Evolutionary conservation across 2,888 invertebrate species (phyloP).

Genomic region (Napeogenes sylphis): DNA sequence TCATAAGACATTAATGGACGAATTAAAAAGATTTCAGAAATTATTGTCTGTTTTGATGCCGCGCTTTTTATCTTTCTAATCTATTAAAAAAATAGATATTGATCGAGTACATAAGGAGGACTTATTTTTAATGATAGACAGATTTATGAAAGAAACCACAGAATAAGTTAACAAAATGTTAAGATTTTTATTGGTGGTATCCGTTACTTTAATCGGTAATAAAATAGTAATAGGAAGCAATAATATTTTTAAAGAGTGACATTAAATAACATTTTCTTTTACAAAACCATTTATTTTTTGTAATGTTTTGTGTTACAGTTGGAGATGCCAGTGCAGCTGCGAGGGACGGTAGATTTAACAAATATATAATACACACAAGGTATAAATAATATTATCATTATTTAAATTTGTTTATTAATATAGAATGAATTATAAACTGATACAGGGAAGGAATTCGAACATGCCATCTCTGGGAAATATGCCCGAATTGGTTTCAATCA

Average conservation of each 20-base stretch:
- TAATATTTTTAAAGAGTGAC: too few relatives aligned
- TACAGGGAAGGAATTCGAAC: too few relatives aligned
- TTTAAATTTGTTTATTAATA: not conserved
- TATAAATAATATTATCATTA: conserved; percentile 25
- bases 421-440: too few relatives aligned
- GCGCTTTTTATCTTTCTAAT: conserved; percentile 25
- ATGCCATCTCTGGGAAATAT: too few relatives aligned
- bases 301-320: conserved; percentile 14
- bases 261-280: too few relatives aligned
- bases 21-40: conserved; percentile 19
- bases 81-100: conserved; percentile 19
- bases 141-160: conserved; percentile 9
- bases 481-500: too few relatives aligned
- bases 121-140: conserved; percentile 10
- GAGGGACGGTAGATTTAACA: conserved; percentile 32
- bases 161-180: conserved; percentile 29
- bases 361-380: conserved; percentile 38
- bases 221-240: not conserved
- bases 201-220: conserved; percentile 37
- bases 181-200: conserved; percentile 29
- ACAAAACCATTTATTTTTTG: too few relatives aligned
- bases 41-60: conserved; percentile 21
- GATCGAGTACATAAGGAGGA: conserved; percentile 24
- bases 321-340: conserved; percentile 14
- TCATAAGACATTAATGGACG: conserved; percentile 7